Evolutionary conservation across 2,888 invertebrate species (phyloP).

Genomic region (Melanophora roralis): DNA sequence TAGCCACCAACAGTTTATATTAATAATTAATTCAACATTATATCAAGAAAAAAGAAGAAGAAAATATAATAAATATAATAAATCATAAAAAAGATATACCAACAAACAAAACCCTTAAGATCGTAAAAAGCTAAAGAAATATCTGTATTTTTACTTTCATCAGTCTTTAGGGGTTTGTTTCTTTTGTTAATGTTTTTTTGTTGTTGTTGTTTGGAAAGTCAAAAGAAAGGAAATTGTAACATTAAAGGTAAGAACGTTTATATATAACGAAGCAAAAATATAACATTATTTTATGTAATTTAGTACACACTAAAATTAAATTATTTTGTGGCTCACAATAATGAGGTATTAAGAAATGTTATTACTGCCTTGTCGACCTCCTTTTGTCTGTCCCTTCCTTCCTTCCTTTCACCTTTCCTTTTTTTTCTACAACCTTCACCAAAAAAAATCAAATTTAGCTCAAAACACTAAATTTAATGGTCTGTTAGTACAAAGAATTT

Average conservation of each 20-base stretch:
- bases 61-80: conserved; percentile 1
- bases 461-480: conserved; percentile 39
- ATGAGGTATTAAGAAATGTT: conserved; percentile 22
- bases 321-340: conserved; percentile 44
- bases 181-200: neutral
- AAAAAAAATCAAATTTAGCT: conserved; percentile 1
- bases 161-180: neutral
- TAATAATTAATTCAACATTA: conserved; percentile 27
- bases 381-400: too few relatives aligned
- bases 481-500: conserved; percentile 34
- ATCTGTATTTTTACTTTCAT: neutral
- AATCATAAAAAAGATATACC: conserved; percentile 24
- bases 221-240: conserved; percentile 1
- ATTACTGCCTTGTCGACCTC: too few relatives aligned
- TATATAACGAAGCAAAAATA: conserved; percentile 20
- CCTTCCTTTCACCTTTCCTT: too few relatives aligned
- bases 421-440: too few relatives aligned
- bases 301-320: conserved; percentile 40
- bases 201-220: neutral
- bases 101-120: conserved; percentile 30
- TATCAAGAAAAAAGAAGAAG: neutral
- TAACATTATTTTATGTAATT: conserved; percentile 41
- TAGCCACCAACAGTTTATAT: neutral
- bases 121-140: conserved; percentile 21
- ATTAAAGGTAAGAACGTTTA: neutral